Base-by-base conservation (phyloP, 2,797 vertebrate genomes). In the Lemur catta region DNA sequence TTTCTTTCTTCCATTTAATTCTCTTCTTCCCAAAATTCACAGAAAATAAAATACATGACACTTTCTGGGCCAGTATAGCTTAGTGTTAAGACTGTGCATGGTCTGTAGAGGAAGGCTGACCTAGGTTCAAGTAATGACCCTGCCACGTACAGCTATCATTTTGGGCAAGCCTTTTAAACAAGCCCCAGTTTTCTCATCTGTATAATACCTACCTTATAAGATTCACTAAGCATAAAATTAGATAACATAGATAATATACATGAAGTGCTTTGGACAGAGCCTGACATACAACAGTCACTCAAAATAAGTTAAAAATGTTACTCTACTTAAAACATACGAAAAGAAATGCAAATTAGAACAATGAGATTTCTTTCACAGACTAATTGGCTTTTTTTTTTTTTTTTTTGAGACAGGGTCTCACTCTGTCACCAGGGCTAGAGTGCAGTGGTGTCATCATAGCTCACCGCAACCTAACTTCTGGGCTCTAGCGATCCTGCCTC, bases 11-110 rank as follows among this genome's bases (percentile, higher is more conserved):
- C 80, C 48, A 67, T 41, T 79, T 35, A 94, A 87, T 28, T 82
- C 14, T 67, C 46, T 79, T 89, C 63, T 94, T 88, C 46, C 65
- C 41, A 14, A 87, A 94, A 93, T 93, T 89, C 46, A 93, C 26
- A 95, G 18, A 55, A 94, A 92, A 71, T 59, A 79, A 87, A 80
- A 87, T 61, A 76, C 2, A 33, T 14, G 6, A 63, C 15, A 24
- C 20, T 72, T 22, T 67, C 57, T 35, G 35, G 65, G 4, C n/a
- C 79, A 91, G 26, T 4, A 72, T 1, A 72, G 63, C 50, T 82
- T 26, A 88, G 41, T 20, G 67, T 61, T 87, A 59, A 59, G 30
- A 59, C 13, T 63, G 30, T 33, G 30, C 61, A 43, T 0, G 1
- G 30, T 76, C 26, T 59, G 14, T n/a, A 55, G 57, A 75, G 65